Conservation (phyloP, 2,113 vertebrate species). For the Nothoprocta pentlandii region DNA sequence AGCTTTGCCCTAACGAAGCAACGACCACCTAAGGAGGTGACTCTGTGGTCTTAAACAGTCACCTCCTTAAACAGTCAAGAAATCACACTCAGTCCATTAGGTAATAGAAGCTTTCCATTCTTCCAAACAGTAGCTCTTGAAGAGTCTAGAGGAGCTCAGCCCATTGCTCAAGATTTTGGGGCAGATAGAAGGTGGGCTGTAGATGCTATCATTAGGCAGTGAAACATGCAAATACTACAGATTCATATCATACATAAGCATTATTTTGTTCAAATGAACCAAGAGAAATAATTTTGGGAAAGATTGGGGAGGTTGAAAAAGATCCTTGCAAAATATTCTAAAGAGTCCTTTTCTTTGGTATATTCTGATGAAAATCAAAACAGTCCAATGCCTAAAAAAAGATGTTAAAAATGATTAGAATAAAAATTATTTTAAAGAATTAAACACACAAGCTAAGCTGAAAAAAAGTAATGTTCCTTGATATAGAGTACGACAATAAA, state of each 20-base stretch:
- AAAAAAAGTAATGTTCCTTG: background rate
- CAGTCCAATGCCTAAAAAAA: background rate
- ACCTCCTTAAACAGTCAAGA: slow-evolving; percentile 60
- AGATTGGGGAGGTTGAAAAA: background rate
- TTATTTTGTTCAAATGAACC: background rate
- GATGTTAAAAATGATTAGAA: background rate
- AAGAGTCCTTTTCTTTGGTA: background rate
- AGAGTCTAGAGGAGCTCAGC: slow-evolving; percentile 23
- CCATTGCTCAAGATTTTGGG: slow-evolving; percentile 5
- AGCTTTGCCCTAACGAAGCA: slow-evolving; percentile 56
- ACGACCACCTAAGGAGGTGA: slow-evolving; percentile 76
- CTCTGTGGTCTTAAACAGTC: slow-evolving; percentile 71
- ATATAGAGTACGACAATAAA: background rate
- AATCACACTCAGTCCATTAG: slow-evolving; percentile 63
- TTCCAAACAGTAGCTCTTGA: slow-evolving; percentile 53
- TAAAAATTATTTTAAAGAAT: background rate
- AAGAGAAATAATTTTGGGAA: background rate
- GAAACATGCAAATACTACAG: background rate
- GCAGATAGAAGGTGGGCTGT: background rate
- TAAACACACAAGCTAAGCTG: background rate
- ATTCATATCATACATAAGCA: background rate
- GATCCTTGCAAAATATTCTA: background rate
- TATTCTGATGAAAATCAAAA: background rate
- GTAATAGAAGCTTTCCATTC: slow-evolving; percentile 64
- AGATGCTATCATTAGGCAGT: background rate